Conservation (phyloP, 2,888 invertebrate genomes). For the Glaucopsyche alexis region DNA sequence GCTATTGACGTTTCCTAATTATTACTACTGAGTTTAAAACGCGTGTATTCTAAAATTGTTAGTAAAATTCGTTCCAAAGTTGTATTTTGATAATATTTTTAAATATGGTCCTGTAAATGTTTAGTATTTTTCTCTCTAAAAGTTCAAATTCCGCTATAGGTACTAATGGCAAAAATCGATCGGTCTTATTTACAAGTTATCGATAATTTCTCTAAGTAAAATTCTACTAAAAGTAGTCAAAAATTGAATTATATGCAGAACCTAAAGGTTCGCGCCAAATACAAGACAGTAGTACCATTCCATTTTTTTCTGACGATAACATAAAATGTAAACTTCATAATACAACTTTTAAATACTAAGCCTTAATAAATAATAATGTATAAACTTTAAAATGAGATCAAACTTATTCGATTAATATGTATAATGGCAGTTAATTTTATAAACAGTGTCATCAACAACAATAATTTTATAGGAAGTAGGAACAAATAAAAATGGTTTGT, state of each 20-base stretch:
- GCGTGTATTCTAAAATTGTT: slow-evolving; percentile 23
- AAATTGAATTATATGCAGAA: neutral
- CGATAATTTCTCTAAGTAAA: neutral
- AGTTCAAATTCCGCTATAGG: neutral
- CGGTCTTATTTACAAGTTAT: neutral
- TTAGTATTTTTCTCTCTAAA: neutral
- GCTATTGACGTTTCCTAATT: slow-evolving; percentile 40
- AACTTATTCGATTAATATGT: neutral
- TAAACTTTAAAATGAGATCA: slow-evolving; percentile 9
- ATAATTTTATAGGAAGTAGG: neutral
- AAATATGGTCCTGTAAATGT: slow-evolving; percentile 24
- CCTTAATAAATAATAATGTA: neutral
- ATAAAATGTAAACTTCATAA: neutral
- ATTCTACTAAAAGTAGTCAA: slow-evolving; percentile 17
- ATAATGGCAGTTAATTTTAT: neutral
- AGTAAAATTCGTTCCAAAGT: slow-evolving; percentile 25
- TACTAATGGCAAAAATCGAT: too few species aligned
- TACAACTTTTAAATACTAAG: slow-evolving; percentile 3
- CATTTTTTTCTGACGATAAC: neutral
- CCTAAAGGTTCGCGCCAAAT: neutral
- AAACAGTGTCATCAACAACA: neutral
- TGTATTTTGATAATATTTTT: neutral
- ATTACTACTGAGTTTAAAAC: slow-evolving; percentile 18
- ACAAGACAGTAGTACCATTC: slow-evolving; percentile 1
- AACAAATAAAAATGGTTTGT: neutral